Evolutionary conservation across 2,888 invertebrate genomes (phyloP).

Genomic region (Trachelus tabidus): DNA sequence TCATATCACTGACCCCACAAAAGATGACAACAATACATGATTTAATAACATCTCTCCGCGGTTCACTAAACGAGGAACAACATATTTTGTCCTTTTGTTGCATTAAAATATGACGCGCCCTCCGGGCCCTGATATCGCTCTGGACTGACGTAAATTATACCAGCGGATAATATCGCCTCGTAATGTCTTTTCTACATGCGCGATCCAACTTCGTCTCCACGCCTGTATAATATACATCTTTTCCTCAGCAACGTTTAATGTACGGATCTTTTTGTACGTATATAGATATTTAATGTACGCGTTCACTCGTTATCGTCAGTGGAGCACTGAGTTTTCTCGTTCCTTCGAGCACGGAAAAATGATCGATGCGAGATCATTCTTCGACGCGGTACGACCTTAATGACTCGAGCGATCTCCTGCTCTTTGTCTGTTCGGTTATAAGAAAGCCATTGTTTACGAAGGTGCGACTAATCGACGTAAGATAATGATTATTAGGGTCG

Average conservation of each 20-base stretch:
- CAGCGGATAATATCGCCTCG: not conserved
- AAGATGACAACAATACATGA: slow-evolving; percentile 44
- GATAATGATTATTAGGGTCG: not conserved
- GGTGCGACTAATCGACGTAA: not conserved
- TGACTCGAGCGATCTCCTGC: not conserved
- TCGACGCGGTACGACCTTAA: not conserved
- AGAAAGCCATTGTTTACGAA: not conserved
- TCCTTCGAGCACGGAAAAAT: not conserved
- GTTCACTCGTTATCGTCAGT: not conserved
- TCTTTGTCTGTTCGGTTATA: not conserved
- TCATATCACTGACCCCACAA: slow-evolving; percentile 49
- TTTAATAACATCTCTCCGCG: slow-evolving; percentile 33
- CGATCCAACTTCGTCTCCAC: not conserved
- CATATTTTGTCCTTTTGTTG: slow-evolving; percentile 34
- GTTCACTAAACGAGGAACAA: slow-evolving; percentile 19
- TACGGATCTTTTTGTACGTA: not conserved
- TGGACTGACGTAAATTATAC: not conserved
- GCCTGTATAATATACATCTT: not conserved
- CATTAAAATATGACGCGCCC: slow-evolving; percentile 42
- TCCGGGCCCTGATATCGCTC: not conserved
- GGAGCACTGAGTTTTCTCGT: not conserved
- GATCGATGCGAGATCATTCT: not conserved
- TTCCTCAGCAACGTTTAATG: not conserved
- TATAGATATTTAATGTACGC: not conserved
- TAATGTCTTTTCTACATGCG: not conserved